These are phyloP conservation scores for Myiothlypis chrysogaster DNA, from an alignment of 2,797 vertebrate genomes.

Conservation along the genomic window DNA sequence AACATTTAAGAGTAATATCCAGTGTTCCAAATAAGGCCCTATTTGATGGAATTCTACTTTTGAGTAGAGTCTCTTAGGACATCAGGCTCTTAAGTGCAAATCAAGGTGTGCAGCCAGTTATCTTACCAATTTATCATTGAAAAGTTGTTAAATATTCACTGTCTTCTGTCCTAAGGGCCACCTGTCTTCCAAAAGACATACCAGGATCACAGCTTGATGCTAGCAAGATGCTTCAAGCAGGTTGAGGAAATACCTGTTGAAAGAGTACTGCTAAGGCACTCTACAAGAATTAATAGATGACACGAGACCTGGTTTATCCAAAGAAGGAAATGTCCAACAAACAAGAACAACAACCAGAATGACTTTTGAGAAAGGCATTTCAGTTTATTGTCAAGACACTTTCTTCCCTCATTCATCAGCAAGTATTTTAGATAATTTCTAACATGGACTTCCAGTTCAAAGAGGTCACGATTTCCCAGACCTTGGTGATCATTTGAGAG, in stretches of 20 bases:
- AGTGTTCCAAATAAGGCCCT: not conserved
- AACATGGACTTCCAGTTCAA: not conserved
- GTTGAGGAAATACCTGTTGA: constrained; percentile 77
- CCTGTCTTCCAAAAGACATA: constrained; percentile 73
- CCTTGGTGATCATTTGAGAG: not conserved
- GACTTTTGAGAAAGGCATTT: not conserved
- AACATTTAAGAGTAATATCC: not conserved
- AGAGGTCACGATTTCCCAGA: not conserved
- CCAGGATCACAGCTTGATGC: constrained; percentile 75
- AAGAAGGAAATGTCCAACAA: constrained; percentile 34
- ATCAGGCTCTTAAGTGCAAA: not conserved
- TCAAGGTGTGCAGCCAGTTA: not conserved
- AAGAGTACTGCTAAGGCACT: constrained; percentile 78
- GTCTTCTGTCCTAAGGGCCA: not conserved
- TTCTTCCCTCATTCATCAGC: not conserved
- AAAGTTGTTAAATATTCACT: rapidly evolving
- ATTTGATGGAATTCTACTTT: not conserved
- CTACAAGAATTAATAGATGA: constrained; percentile 82
- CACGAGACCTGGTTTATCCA: constrained; percentile 83
- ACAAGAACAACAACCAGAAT: not conserved
- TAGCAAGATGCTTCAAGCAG: constrained; percentile 77
- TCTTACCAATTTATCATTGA: not conserved
- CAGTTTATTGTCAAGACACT: not conserved
- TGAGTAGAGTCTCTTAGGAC: not conserved
- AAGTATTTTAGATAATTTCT: not conserved